Conservation (phyloP, 2,113 vertebrate species). For the Pardalotus punctatus region DNA sequence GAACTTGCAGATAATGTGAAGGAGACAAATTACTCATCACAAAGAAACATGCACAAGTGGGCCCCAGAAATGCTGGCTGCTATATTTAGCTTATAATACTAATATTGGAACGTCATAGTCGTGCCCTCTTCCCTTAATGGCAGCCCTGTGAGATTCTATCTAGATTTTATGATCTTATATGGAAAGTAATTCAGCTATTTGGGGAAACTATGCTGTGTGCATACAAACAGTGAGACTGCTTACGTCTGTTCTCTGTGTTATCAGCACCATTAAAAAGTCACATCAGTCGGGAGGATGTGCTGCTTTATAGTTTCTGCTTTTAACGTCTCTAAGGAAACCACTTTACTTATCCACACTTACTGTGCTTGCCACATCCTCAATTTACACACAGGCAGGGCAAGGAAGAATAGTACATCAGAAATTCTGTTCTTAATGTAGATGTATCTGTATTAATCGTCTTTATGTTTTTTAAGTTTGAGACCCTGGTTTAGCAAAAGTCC, state of each 20-base stretch:
- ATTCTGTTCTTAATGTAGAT: not conserved
- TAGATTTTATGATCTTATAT: conserved; percentile 59
- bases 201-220: not conserved
- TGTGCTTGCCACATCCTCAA: not conserved
- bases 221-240: conserved; percentile 44
- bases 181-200: conserved; percentile 56
- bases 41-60: conserved; percentile 28
- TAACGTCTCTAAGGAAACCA: conserved; percentile 61
- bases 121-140: not conserved
- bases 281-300: conserved; percentile 16
- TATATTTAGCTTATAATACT: conserved; percentile 54
- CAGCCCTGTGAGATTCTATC: conserved; percentile 23
- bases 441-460: not conserved
- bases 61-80: not conserved
- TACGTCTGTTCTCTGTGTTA: conserved; percentile 49
- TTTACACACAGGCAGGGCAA: not conserved
- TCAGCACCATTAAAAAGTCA: conserved; percentile 46
- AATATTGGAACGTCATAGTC: conserved; percentile 12
- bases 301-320: conserved; percentile 48
- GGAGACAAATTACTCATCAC: conserved; percentile 12
- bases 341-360: conserved; percentile 2
- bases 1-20: not conserved
- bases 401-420: not conserved
- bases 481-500: not conserved
- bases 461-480: not conserved